These are phyloP conservation scores for Ceratoteleas bidentatus DNA, from an alignment of 1,140 invertebrate genomes.

Conservation along the genomic window DNA sequence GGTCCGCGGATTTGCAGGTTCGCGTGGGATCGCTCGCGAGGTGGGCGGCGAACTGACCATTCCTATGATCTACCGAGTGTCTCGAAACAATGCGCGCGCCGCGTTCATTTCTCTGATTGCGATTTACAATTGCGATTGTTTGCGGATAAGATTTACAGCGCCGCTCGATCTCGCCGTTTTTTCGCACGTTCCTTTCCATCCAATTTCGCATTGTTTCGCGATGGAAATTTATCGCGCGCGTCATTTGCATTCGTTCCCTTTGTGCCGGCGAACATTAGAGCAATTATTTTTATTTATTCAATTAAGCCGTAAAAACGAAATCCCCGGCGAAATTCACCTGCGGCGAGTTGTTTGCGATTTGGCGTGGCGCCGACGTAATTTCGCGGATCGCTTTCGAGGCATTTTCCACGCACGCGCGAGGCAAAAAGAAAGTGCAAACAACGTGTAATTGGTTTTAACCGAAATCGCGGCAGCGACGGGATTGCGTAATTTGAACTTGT, in stretches of 20 bases:
- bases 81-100: constrained; percentile 56
- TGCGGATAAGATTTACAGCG: too few species aligned
- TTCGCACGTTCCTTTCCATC: too few species aligned
- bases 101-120: constrained; percentile 33
- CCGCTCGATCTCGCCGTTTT: too few species aligned
- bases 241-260: too few species aligned
- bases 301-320: too few species aligned
- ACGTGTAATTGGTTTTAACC: constrained; percentile 23
- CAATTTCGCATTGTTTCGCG: too few species aligned
- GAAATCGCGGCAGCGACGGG: constrained; percentile 6
- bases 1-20: constrained; percentile 33
- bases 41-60: constrained; percentile 42
- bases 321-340: too few species aligned
- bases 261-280: too few species aligned
- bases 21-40: constrained; percentile 23
- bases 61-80: constrained; percentile 45
- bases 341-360: too few species aligned
- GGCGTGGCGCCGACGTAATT: neutral
- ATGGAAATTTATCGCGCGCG: too few species aligned
- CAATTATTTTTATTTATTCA: too few species aligned
- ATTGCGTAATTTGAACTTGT: constrained; percentile 33
- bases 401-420: constrained; percentile 11
- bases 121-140: constrained; percentile 47
- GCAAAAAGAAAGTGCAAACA: constrained; percentile 25
- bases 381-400: neutral